A percentile compares a stretch with the other conserved stretches of the same genome.
phyloP scores from a whole-genome alignment of 2,113 vertebrate genomes.

The Eolophus roseicapilla region DNA sequence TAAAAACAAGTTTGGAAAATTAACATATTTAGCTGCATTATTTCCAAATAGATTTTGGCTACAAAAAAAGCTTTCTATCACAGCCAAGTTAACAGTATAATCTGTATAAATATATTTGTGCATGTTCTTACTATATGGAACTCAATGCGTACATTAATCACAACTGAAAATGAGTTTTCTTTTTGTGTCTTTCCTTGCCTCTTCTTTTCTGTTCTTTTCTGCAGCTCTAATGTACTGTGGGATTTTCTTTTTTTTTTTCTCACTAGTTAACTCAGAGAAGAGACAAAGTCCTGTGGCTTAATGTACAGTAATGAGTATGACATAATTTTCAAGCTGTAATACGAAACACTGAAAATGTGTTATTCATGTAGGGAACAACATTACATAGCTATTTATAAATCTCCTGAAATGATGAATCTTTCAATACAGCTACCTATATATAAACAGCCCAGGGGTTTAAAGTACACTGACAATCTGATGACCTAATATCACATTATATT shows the following conservation, averaged over 20 bases:
- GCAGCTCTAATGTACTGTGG: background rate
- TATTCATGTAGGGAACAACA: constrained; percentile 3
- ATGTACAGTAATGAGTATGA: background rate
- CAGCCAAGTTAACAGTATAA: background rate
- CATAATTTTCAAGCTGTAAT: constrained; percentile 5
- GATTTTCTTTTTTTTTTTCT: background rate
- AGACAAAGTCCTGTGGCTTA: constrained; percentile 1
- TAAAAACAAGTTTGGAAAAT: background rate
- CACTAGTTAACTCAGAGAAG: constrained; percentile 7
- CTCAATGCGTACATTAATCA: background rate
- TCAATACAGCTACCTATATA: background rate
- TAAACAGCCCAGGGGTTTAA: constrained; percentile 9
- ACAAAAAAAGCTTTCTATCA: background rate
- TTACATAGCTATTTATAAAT: constrained; percentile 16
- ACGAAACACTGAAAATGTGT: constrained; percentile 4
- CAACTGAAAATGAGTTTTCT: background rate
- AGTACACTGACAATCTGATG: background rate
- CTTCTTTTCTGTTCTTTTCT: background rate
- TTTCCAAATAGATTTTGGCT: background rate
- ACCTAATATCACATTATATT: background rate
- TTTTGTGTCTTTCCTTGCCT: background rate
- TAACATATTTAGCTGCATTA: background rate
- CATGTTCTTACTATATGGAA: background rate
- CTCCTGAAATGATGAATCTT: background rate
- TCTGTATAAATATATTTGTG: background rate